Evolutionary conservation across 2,888 invertebrate species (phyloP).

Genomic region (Lutraria lutraria): DNA sequence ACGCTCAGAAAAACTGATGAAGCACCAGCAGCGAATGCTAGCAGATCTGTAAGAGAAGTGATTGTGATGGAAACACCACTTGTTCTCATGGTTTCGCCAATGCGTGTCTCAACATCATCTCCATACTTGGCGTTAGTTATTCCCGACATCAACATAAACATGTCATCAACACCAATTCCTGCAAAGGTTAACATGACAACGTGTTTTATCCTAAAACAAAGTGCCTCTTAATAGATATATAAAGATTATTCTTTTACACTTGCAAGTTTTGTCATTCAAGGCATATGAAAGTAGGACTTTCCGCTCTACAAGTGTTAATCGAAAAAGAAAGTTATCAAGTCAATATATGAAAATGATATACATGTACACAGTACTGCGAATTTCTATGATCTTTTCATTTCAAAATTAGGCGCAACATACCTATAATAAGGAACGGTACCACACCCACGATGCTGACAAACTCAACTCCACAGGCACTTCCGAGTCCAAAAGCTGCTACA

Average conservation of each 20-base stretch:
- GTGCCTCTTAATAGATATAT: no score
- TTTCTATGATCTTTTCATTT: no score
- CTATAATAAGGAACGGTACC: conserved; percentile 77
- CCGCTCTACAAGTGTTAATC: not conserved
- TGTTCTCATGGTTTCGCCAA: conserved; percentile 70
- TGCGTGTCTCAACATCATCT: conserved; percentile 49
- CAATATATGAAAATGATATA: conserved; percentile 15
- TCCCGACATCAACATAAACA: conserved; percentile 74
- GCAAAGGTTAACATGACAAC: not conserved
- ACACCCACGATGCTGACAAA: conserved; percentile 78
- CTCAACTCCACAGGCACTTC: conserved; percentile 66
- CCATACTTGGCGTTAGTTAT: conserved; percentile 57
- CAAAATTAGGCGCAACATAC: conserved; percentile 49
- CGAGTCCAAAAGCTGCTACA: conserved; percentile 74
- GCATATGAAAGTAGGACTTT: not conserved
- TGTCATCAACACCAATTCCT: conserved; percentile 77
- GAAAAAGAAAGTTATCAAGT: not conserved
- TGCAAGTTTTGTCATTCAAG: no score
- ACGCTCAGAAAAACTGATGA: conserved; percentile 73
- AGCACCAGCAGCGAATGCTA: conserved; percentile 73
- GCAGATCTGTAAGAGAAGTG: conserved; percentile 75
- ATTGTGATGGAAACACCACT: conserved; percentile 77
- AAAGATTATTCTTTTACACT: no score
- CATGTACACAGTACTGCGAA: no score
- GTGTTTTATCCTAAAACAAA: no score